These are phyloP conservation scores for Amazona guildingii DNA, from an alignment of 2,113 vertebrate genomes.

Conservation along the genomic window DNA sequence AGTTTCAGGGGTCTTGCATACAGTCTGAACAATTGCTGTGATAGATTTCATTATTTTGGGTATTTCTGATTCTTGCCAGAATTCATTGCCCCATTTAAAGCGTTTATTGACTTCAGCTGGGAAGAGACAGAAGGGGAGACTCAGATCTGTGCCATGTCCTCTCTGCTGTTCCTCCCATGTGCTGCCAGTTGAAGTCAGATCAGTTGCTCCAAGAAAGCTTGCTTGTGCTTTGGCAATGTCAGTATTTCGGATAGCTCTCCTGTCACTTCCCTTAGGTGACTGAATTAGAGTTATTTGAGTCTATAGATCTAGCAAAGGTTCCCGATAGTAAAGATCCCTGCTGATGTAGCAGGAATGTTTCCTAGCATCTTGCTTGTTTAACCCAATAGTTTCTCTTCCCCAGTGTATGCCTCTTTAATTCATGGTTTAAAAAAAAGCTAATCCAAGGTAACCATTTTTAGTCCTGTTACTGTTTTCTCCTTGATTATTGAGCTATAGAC, in stretches of 20 bases:
- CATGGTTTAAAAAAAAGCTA: neutral
- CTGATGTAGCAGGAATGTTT: neutral
- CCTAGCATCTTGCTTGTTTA: neutral
- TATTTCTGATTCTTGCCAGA: neutral
- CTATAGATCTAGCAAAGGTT: neutral
- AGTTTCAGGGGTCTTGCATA: neutral
- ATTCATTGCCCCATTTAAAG: neutral
- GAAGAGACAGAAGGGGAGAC: rapidly evolving
- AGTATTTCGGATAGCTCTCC: neutral
- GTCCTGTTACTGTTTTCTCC: neutral
- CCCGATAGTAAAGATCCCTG: neutral
- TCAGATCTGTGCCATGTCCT: neutral
- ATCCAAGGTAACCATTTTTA: neutral
- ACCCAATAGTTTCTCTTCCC: neutral
- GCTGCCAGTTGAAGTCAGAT: neutral
- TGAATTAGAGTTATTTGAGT: neutral
- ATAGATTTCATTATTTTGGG: neutral
- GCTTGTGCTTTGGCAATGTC: neutral
- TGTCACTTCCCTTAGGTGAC: neutral
- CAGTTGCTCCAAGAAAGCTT: neutral
- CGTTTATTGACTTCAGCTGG: neutral
- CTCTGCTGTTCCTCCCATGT: neutral
- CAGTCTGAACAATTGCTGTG: neutral
- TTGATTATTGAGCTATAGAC: neutral
- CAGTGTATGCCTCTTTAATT: neutral